Conservation (phyloP, 2,888 invertebrate species). For the Clistopyga incitator region DNA sequence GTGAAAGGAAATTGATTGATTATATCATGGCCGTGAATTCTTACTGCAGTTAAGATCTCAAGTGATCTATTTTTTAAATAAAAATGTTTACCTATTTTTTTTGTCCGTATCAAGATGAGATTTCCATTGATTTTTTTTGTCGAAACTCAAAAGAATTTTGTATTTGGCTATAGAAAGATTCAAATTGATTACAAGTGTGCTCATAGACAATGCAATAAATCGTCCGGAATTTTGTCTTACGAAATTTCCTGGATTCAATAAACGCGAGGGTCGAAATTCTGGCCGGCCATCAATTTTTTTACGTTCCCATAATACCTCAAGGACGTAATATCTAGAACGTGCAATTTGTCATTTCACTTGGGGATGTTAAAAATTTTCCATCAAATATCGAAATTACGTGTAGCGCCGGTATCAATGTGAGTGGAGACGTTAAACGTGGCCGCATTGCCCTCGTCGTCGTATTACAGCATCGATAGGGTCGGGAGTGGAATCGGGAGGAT, state of each 20-base stretch:
- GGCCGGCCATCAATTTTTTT: not conserved
- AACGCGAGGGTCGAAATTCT: not conserved
- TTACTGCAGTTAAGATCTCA: not conserved
- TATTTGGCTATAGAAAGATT: no score
- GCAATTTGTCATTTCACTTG: not conserved
- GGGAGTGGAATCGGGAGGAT: slow-evolving; percentile 6
- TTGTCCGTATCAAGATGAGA: no score
- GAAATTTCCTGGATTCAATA: not conserved
- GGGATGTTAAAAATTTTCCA: not conserved
- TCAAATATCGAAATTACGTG: no score
- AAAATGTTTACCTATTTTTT: no score
- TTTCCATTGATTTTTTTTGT: no score
- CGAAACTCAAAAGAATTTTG: no score
- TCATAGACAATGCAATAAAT: no score
- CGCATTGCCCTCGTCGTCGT: slow-evolving; percentile 8
- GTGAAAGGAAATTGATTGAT: not conserved
- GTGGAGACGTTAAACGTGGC: not conserved
- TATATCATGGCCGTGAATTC: not conserved
- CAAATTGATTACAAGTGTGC: no score
- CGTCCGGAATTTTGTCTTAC: no score
- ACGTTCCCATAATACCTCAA: not conserved
- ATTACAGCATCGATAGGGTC: slow-evolving; percentile 21
- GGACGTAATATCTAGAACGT: not conserved
- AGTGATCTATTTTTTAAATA: no score
- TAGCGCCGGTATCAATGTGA: not conserved